A percentile compares a stretch with the other conserved stretches of the same genome.
phyloP scores from a whole-genome alignment of 2,113 vertebrate species.

The Neogale vison region DNA sequence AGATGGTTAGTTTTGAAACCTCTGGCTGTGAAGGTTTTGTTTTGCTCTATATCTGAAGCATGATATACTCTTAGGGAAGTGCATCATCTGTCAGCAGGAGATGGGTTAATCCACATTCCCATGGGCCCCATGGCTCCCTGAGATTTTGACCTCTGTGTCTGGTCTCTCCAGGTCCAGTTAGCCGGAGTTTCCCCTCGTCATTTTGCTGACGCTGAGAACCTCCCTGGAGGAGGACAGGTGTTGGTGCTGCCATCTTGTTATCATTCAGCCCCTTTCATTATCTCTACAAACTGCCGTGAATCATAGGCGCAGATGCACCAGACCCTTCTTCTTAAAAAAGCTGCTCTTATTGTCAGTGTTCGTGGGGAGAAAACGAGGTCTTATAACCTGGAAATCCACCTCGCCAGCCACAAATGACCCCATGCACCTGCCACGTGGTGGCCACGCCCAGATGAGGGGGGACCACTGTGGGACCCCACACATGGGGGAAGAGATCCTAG shows the following conservation, averaged over 20 bases:
- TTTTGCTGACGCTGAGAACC: neutral
- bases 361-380: neutral
- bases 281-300: neutral
- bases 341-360: neutral
- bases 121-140: neutral
- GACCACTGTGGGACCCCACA: accelerated
- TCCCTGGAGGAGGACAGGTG: neutral
- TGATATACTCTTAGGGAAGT: neutral
- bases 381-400: neutral
- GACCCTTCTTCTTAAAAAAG: neutral
- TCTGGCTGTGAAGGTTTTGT: neutral
- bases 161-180: neutral
- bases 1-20: neutral
- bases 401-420: neutral
- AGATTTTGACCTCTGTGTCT: neutral
- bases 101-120: neutral
- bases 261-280: neutral
- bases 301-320: neutral
- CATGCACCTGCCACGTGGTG: neutral
- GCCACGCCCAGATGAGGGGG: neutral
- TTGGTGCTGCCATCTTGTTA: neutral
- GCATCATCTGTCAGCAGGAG: neutral
- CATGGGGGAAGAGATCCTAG: neutral
- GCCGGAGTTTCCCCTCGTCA: neutral
- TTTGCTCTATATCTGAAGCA: neutral